A percentile compares a stretch with the other conserved stretches of the same genome.
Evolutionary conservation across 2,888 invertebrate genomes (phyloP).

Genomic region (Polyommatus icarus): DNA sequence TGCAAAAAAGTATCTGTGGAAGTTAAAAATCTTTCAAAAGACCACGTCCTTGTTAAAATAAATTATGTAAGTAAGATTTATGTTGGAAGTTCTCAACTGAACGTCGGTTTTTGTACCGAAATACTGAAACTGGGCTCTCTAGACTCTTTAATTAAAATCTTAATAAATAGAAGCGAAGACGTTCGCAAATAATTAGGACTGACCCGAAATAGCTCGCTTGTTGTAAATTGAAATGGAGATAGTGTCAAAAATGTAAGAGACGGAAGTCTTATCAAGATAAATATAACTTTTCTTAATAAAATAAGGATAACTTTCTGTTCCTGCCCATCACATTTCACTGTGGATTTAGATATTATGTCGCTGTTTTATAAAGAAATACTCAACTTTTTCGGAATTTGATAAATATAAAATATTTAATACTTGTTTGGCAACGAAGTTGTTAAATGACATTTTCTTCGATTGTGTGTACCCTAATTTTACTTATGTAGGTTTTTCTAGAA

Average conservation of each 20-base stretch:
- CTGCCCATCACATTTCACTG: not conserved
- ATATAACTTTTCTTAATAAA: not conserved
- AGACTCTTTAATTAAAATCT: slow-evolving; percentile 6
- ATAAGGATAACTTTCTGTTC: not conserved
- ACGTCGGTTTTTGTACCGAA: not conserved
- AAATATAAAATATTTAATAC: not conserved
- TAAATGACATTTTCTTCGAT: no score
- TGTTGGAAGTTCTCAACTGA: not conserved
- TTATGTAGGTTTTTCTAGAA: no score
- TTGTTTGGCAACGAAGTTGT: not conserved
- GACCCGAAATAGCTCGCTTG: not conserved
- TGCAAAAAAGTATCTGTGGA: not conserved
- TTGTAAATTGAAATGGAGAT: not conserved
- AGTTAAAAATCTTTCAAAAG: not conserved
- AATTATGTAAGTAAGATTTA: slow-evolving; percentile 14
- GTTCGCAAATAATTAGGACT: not conserved
- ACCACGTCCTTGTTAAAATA: not conserved
- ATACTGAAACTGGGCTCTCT: not conserved
- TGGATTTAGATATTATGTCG: not conserved
- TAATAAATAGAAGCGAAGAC: slow-evolving; percentile 6
- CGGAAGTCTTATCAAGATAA: not conserved
- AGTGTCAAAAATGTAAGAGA: not conserved
- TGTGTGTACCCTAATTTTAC: no score
- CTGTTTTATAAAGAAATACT: not conserved
- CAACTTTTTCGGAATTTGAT: not conserved